Evolutionary conservation across 2,888 invertebrate species (phyloP), one percentile per base, ranked within the genome.

Genomic region (Arrhopalites spinosus): DNA sequence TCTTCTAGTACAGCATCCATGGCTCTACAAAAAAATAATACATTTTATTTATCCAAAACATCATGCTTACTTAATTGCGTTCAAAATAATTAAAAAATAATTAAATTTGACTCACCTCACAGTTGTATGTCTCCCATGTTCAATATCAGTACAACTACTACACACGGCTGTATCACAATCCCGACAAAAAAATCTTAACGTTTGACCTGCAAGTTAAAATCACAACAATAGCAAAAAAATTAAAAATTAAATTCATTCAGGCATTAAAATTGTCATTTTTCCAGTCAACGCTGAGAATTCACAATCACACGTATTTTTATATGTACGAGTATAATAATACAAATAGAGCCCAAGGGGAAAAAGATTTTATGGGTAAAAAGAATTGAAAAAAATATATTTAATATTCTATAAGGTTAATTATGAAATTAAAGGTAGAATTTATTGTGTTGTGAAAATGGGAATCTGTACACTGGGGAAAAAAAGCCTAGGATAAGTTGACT

Each of bases 131-230:
- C 85, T 84, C 25, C 85, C 84, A 82, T 87, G 87, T 77, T 87
- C 87, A 8, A 86, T 85, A 76, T 85, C 85, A 0, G 87, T 87
- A 80, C 88, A 88, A 72, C 85, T 85, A 77, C 85, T 84, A 79
- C 88, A 88, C 50, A 87, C 85, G 0, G 87, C 87, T 0, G 87
- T 87, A 83, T 88, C 88, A 83, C 87, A 87, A 69, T 86, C 85
- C 15, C 84, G 83, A 83, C 88, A 88, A 83, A 86, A 87, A 82
- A 86, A 87, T 75, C 86, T 84, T 64, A 84, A 78, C 11, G 83
- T 83, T 78, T 84, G 84, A 36, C 84, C 84, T 84, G 59, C 13
- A 59, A 67, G 13, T 11, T 5, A 43, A 47, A 17, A 56, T 7
- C 20, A 69, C 5, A 68, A 23, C 20, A 25, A 17, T 20, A 2